phyloP scores from a whole-genome alignment of 2,888 invertebrate species.

The Aromia moschata region DNA sequence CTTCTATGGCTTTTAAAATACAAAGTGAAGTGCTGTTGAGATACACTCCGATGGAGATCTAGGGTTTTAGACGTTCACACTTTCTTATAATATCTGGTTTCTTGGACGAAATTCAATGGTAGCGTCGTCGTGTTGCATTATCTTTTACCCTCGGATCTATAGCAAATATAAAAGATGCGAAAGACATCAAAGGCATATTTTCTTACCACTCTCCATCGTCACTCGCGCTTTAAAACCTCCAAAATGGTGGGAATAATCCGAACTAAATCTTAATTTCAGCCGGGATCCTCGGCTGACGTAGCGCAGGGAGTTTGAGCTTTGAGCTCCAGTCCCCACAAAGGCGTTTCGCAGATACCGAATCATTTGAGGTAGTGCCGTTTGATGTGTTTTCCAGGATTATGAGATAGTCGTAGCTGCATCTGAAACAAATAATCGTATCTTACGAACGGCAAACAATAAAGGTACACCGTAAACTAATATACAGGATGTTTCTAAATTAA shows the following conservation, averaged over 20 bases:
- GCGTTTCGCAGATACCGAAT: slow-evolving; percentile 52
- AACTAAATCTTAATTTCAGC: slow-evolving; percentile 74
- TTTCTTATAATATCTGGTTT: too few species aligned
- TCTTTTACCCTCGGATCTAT: too few species aligned
- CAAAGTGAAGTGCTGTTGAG: too few species aligned
- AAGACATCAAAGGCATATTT: not conserved
- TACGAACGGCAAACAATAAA: too few species aligned
- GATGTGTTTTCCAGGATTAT: slow-evolving; percentile 68
- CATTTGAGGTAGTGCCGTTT: slow-evolving; percentile 52
- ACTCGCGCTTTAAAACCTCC: slow-evolving; percentile 79
- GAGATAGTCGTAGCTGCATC: slow-evolving; percentile 83
- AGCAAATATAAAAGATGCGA: too few species aligned
- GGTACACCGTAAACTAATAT: too few species aligned
- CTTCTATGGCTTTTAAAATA: too few species aligned
- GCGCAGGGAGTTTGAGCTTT: slow-evolving; percentile 76
- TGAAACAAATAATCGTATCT: slow-evolving; percentile 58
- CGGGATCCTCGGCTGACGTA: slow-evolving; percentile 71
- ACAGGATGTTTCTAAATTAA: too few species aligned
- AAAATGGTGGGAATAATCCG: slow-evolving; percentile 82
- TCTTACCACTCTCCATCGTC: slow-evolving; percentile 78
- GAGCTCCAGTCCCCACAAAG: slow-evolving; percentile 85
- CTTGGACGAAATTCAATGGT: too few species aligned
- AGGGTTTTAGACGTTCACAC: too few species aligned
- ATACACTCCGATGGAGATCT: too few species aligned
- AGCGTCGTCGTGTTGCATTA: too few species aligned